Base-by-base conservation (phyloP, 2,113 vertebrate species). In the Numenius arquata region DNA sequence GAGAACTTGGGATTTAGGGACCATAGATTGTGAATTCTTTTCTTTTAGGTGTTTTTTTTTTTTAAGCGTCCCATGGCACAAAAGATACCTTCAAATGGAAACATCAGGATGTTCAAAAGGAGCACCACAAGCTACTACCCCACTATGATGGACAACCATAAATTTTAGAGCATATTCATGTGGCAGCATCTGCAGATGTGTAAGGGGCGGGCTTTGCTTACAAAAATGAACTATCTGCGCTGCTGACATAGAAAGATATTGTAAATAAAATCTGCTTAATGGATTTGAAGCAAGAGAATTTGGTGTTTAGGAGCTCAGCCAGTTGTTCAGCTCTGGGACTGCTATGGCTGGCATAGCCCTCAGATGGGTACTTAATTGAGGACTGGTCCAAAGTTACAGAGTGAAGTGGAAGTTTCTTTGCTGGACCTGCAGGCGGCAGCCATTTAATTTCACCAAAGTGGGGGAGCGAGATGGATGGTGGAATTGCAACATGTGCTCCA, bases 1-100 rank as follows among this genome's bases (percentile, higher is more conserved):
- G 91, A 95, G 92, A 92, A 95, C 86, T 96, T 65, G 93, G 93
- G 91, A 90, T 94, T 96, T 93, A 73, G 91, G 53, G 92, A 95
- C 62, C 23, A 76, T 5, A 84, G 66, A 67, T 62, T 88, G 58
- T 76, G 70, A 91, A 88, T 88, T 56, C 36, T 93, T 86, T 86
- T 72, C 29, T 78, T 92, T 87, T 48, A 63, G 65, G 23, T 56
- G 50, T 52, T 52, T 7, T 55, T 22, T 65, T 66, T 79, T 66
- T 41, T 71, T 20, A 62, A 73, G 45, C 0, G 2, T 71, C 80
- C 77, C 23, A 5, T 40, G 38, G 34, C 27, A 72, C 13, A 36
- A 11, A 22, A 87, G 22, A 27, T 32, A 85, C 27, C 48, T 89
- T 78, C 29, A 38, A 2, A 15, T 70, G 67, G 75, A 88, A 92